Percentiles rank a stretch among this genome's conserved stretches.
phyloP scores from a whole-genome alignment of 2,797 vertebrate genomes.

The Spheniscus humboldti region DNA sequence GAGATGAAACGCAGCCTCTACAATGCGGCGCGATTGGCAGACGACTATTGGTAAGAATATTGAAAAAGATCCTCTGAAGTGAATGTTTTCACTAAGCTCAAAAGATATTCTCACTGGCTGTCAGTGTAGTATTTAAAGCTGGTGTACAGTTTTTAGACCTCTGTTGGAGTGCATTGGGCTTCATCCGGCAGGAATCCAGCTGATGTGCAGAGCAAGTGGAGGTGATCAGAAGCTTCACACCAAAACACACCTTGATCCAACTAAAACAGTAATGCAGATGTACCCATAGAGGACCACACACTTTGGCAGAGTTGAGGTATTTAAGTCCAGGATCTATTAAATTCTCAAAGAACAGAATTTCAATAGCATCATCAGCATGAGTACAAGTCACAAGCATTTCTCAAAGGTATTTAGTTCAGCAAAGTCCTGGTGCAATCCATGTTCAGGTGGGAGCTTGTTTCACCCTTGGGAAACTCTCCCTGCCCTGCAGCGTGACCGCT shows the following conservation, averaged over 20 bases:
- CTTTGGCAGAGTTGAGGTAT: background rate
- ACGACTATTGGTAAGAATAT: rapidly evolving
- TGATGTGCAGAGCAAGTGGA: background rate
- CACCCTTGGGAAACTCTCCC: too few relatives aligned
- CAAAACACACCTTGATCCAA: background rate
- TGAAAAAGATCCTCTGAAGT: background rate
- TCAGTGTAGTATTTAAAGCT: background rate
- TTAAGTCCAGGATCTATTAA: background rate
- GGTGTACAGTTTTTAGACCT: background rate
- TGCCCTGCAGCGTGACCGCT: background rate
- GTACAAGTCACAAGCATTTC: too few relatives aligned
- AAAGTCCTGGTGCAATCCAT: background rate
- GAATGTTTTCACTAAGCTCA: background rate
- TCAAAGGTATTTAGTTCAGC: background rate
- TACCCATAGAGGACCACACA: rapidly evolving
- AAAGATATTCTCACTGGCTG: background rate
- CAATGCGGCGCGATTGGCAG: background rate
- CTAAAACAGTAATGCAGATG: background rate
- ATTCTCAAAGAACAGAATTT: background rate
- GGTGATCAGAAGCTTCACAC: too few relatives aligned
- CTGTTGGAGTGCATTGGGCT: too few relatives aligned
- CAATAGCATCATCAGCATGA: background rate
- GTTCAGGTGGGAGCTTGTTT: background rate
- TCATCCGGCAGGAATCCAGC: background rate
- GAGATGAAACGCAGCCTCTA: background rate